Evolutionary conservation across 2,888 invertebrate species (phyloP), one percentile per base, ranked within the genome.

Genomic region (Ichneumon xanthorius): DNA sequence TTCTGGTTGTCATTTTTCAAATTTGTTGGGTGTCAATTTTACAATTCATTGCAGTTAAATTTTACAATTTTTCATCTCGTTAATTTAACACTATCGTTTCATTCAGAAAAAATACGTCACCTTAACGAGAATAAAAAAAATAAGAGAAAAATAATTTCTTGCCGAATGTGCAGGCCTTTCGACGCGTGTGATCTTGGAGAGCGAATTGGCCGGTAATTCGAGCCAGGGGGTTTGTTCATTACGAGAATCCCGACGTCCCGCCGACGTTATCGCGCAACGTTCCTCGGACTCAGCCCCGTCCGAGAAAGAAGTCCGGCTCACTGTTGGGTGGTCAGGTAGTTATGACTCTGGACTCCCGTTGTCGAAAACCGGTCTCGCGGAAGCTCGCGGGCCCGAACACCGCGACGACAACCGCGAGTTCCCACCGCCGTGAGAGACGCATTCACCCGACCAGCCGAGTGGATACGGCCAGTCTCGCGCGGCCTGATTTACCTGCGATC

Each of bases 401-500:
- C 19, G 45, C 61, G 45, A 26, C 81, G 61, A 26, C 50, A 40
- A 26, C 22, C 40, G 37, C n/a, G 77, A 30, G 72, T 80, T 77
- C 79, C 76, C 58, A 58, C 26, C 22, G 45, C 37, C 26, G 33
- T 30, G 61, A 82, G 55, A 40, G 72, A 82, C 68, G 72, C 67
- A 82, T 78, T 67, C 67, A 82, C 37, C 48, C 58, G 50, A 7
- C 16, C 37, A 22, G 11, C 22, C 58, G 71, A 50, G 55, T 72
- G 58, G 37, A 37, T 33, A 70, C 50, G 68, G 33, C 81, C 58
- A 58, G 53, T 82, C 63, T 70, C 70, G 82, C 84, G 87, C 86
- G 89, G 88, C 87, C 88, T 89, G 90, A 92, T 92, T 91, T 90
- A 90, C 89, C 90, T 91, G 4, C 22, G 45, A 89, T 87, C 84